Evolutionary conservation across 2,888 invertebrate genomes (phyloP).

Genomic region (Eilema griseolum): DNA sequence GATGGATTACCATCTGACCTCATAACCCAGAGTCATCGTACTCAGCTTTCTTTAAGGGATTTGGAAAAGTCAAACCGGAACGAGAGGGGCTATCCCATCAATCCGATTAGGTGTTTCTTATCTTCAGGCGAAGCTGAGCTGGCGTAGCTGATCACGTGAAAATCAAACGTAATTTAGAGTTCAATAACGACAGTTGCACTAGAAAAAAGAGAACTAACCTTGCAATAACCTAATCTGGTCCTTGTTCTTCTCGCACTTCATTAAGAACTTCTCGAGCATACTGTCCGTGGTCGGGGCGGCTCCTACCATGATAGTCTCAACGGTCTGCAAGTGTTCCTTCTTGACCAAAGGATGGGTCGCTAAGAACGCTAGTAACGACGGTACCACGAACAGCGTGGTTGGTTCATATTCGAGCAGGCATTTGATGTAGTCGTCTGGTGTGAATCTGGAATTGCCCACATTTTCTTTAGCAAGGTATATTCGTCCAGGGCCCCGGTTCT

Average conservation of each 20-base stretch:
- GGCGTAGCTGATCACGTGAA: too few relatives aligned
- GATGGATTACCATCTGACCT: too few relatives aligned
- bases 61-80: too few relatives aligned
- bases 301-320: conserved; percentile 90
- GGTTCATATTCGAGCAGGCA: conserved; percentile 88
- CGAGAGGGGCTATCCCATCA: too few relatives aligned
- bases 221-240: conserved; percentile 81
- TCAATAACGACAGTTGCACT: too few relatives aligned
- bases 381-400: conserved; percentile 90
- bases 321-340: conserved; percentile 88
- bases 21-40: too few relatives aligned
- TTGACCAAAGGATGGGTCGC: conserved; percentile 90
- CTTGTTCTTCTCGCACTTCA: conserved; percentile 85
- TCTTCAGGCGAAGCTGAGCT: too few relatives aligned
- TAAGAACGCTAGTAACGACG: conserved; percentile 92
- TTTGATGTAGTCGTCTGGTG: conserved; percentile 90
- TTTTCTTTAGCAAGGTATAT: too few relatives aligned
- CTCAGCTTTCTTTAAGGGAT: too few relatives aligned
- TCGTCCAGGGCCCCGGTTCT: too few relatives aligned
- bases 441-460: conserved; percentile 84
- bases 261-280: conserved; percentile 88
- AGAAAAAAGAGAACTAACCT: conserved; percentile 60
- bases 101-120: too few relatives aligned
- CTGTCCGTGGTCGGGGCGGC: conserved; percentile 91
- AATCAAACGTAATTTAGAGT: too few relatives aligned